Conservation (phyloP, 1,140 invertebrate species). For the Charaxes varanes region DNA sequence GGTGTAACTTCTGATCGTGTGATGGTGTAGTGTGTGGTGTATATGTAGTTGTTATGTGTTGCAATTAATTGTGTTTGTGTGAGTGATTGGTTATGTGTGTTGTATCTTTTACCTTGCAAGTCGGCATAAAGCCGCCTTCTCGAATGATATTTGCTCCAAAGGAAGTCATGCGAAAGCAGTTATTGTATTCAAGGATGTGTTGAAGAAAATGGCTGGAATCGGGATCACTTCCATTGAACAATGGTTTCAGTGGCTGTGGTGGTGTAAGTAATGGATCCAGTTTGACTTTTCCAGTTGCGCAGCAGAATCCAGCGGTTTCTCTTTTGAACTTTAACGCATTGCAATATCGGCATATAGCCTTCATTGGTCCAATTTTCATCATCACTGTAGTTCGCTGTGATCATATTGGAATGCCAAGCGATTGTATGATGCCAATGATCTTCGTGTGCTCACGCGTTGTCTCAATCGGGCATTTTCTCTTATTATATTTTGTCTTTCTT, state of each 20-base stretch:
- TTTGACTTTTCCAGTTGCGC: slow-evolving; percentile 21
- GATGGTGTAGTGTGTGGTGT: slow-evolving; percentile 21
- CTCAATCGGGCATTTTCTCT: slow-evolving; percentile 31
- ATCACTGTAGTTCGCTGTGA: slow-evolving; percentile 23
- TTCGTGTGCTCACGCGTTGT: slow-evolving; percentile 25
- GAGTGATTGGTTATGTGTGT: slow-evolving; percentile 30
- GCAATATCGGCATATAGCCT: slow-evolving; percentile 16
- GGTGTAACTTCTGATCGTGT: slow-evolving; percentile 22
- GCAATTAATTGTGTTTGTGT: slow-evolving; percentile 26
- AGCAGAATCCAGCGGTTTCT: slow-evolving; percentile 17
- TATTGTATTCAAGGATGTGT: slow-evolving; percentile 30
- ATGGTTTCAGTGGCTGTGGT: slow-evolving; percentile 17
- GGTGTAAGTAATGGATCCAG: slow-evolving; percentile 21
- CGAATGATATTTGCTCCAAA: slow-evolving; percentile 44
- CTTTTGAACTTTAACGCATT: slow-evolving; percentile 18
- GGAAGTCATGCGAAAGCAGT: slow-evolving; percentile 56
- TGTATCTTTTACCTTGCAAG: slow-evolving; percentile 30
- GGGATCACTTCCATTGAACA: slow-evolving; percentile 23
- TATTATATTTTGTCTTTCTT: slow-evolving; percentile 34
- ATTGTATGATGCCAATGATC: slow-evolving; percentile 26
- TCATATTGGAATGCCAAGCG: slow-evolving; percentile 23
- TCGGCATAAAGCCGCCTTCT: slow-evolving; percentile 29
- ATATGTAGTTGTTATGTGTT: slow-evolving; percentile 26
- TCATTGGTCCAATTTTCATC: slow-evolving; percentile 24
- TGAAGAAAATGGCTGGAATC: slow-evolving; percentile 44